Conservation (phyloP, 1,140 invertebrate genomes). For the Sesamia nonagrioides region DNA sequence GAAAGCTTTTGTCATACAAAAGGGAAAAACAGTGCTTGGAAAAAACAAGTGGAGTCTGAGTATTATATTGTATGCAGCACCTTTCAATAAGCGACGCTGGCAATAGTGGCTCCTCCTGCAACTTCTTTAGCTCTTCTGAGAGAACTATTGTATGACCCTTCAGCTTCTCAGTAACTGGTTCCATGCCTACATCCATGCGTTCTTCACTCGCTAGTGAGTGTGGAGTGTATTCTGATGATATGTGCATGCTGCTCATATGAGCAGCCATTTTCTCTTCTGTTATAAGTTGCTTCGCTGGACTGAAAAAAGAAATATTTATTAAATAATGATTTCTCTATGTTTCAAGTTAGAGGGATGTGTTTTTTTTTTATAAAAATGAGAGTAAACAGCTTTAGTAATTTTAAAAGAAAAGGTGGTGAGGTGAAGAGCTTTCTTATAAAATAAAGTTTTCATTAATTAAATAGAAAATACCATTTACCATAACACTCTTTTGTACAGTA, state of each 20-base stretch:
- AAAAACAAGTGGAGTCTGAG: too few species aligned
- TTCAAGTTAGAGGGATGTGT: neutral
- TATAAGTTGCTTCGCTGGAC: conserved; percentile 92
- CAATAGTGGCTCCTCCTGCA: conserved; percentile 89
- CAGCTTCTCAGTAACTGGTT: conserved; percentile 83
- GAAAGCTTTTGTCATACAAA: too few species aligned
- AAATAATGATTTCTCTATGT: neutral
- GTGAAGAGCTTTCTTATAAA: too few species aligned
- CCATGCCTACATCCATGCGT: conserved; percentile 73
- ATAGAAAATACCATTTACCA: too few species aligned
- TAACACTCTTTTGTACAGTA: too few species aligned
- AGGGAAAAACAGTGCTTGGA: too few species aligned
- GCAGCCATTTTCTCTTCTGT: conserved; percentile 94
- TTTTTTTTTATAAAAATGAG: too few species aligned
- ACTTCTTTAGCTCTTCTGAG: conserved; percentile 91
- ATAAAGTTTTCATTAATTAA: too few species aligned
- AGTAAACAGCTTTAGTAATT: too few species aligned
- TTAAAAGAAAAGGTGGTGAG: too few species aligned
- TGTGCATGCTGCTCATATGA: conserved; percentile 91
- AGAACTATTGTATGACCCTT: conserved; percentile 89
- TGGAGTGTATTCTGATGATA: conserved; percentile 87
- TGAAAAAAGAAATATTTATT: conserved; percentile 62
- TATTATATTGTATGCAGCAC: conserved; percentile 66
- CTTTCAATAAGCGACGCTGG: conserved; percentile 89
- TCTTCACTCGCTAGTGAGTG: conserved; percentile 71